Conservation (phyloP, 1,140 invertebrate species). For the Pygmarrhopalites habei region DNA sequence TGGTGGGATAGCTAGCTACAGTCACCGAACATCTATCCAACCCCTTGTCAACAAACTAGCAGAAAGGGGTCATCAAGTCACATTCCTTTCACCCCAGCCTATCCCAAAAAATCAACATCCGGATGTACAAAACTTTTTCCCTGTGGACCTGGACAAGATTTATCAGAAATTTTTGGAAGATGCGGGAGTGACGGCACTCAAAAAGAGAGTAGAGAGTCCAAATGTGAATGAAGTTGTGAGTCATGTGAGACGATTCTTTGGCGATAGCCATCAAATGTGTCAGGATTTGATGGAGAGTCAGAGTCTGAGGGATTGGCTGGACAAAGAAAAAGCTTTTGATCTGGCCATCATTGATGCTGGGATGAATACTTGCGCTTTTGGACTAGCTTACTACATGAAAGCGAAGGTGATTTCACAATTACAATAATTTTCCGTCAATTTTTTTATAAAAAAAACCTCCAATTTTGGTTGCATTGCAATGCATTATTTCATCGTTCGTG, state of each 20-base stretch:
- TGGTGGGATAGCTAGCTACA: conserved; percentile 12
- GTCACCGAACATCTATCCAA: conserved; percentile 10
- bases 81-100: conserved; percentile 7
- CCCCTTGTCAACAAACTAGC: conserved; percentile 17
- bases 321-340: conserved; percentile 22
- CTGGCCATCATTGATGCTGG: conserved; percentile 34
- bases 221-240: conserved; percentile 21
- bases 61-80: conserved; percentile 23
- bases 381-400: conserved; percentile 24
- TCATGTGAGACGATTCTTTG: neutral
- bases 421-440: no score
- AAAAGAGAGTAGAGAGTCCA: conserved; percentile 11
- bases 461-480: no score
- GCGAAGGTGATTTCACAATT: no score
- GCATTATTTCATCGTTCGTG: no score
- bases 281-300: conserved; percentile 6
- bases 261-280: neutral
- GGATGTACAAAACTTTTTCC: no score
- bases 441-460: no score
- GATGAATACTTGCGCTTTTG: conserved; percentile 32
- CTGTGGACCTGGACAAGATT: no score
- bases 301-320: conserved; percentile 11
- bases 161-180: no score
- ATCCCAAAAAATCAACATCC: conserved; percentile 1
- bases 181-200: no score